A percentile compares a stretch with the other conserved stretches of the same genome.
Conservation (phyloP, 2,113 vertebrate genomes). For the Erinaceus europaeus region DNA sequence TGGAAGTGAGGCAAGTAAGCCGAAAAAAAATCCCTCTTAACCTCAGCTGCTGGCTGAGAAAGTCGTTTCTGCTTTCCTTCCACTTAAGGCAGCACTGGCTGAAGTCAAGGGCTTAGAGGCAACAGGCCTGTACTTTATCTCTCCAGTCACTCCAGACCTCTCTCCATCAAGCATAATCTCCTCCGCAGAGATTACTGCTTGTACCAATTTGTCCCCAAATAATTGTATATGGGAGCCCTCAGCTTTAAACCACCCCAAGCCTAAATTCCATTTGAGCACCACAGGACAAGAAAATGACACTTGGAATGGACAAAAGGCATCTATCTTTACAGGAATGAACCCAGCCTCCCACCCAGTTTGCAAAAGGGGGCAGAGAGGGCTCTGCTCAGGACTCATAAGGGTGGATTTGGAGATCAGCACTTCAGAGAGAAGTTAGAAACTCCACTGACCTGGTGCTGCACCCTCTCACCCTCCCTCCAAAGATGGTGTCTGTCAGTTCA, state of each 20-base stretch:
- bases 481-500: not conserved
- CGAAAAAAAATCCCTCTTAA: not conserved
- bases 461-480: not conserved
- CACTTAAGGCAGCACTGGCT: not conserved
- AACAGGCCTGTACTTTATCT: constrained; percentile 41
- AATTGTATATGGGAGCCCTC: constrained; percentile 1
- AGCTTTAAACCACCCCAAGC: not conserved
- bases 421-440: not conserved
- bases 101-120: constrained; percentile 35
- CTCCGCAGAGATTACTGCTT: constrained; percentile 71
- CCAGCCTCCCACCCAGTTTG: not conserved
- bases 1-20: not conserved
- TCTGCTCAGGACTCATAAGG: not conserved
- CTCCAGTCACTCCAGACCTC: too few species aligned
- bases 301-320: not conserved
- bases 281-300: not conserved
- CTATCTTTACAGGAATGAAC: accelerated
- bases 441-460: not conserved
- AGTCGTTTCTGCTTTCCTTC: constrained; percentile 48
- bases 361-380: too few species aligned
- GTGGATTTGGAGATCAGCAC: not conserved
- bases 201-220: constrained; percentile 67
- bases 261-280: constrained; percentile 29
- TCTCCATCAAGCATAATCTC: too few species aligned
- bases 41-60: constrained; percentile 30